These are phyloP conservation scores for Crax fasciolata DNA, from an alignment of 2,797 vertebrate genomes.

Conservation along the genomic window DNA sequence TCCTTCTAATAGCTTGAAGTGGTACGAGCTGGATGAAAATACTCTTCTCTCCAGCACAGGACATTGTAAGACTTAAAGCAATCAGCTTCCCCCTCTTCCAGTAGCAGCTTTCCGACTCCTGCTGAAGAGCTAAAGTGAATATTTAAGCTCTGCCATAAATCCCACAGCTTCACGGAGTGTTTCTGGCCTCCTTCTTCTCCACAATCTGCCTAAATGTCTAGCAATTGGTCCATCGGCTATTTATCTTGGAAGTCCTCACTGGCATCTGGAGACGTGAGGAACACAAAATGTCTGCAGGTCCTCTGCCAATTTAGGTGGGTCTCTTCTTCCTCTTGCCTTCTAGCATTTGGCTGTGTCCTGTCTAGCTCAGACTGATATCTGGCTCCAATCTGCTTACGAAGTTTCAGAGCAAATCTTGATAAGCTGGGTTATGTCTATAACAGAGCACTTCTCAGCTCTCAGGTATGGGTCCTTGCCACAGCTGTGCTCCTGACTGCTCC, in stretches of 20 bases:
- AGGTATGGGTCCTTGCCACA: slow-evolving; percentile 56
- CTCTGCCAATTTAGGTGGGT: slow-evolving; percentile 61
- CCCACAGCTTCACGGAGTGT: not conserved
- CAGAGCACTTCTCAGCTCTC: slow-evolving; percentile 21
- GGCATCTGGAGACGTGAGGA: slow-evolving; percentile 38
- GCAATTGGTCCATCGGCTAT: slow-evolving; percentile 47
- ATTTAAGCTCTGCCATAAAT: slow-evolving; percentile 29
- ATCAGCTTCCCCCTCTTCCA: not conserved
- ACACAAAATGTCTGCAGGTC: slow-evolving; percentile 30
- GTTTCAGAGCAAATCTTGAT: slow-evolving; percentile 70
- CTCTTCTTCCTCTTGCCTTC: slow-evolving; percentile 64
- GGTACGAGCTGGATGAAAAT: not conserved
- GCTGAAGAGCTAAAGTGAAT: slow-evolving; percentile 6
- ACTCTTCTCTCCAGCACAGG: not conserved
- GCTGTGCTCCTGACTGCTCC: not conserved
- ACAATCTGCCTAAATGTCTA: slow-evolving; percentile 48
- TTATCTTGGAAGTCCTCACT: slow-evolving; percentile 66
- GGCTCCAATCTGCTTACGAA: slow-evolving; percentile 60
- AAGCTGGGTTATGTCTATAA: slow-evolving; percentile 49
- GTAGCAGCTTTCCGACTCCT: not conserved
- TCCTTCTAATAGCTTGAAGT: not conserved
- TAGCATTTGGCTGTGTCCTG: slow-evolving; percentile 58
- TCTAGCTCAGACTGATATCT: slow-evolving; percentile 67
- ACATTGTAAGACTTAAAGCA: not conserved
- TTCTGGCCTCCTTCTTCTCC: slow-evolving; percentile 33